Conservation (phyloP, 2,113 vertebrate genomes). For the Nothocercus nigrocapillus region DNA sequence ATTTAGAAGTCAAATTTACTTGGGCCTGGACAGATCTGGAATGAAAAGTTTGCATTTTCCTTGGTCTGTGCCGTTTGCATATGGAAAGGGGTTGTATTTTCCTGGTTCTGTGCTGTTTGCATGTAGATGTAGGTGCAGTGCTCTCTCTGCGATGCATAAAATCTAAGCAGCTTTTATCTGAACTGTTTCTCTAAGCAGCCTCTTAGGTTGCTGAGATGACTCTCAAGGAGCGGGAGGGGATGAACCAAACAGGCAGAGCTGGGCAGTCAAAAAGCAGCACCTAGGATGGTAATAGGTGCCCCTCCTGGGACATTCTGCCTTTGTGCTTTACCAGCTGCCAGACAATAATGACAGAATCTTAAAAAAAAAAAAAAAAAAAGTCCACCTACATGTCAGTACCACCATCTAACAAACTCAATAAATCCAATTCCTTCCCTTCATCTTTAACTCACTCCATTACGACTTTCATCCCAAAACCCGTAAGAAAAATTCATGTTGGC, state of each 20-base stretch:
- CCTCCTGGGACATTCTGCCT: neutral
- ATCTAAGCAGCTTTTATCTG: neutral
- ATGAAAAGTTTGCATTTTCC: conserved; percentile 5
- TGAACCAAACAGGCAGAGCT: neutral
- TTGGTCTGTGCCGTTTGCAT: neutral
- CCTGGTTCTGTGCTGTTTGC: neutral
- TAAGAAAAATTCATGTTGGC: neutral
- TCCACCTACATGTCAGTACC: neutral
- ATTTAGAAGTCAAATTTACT: conserved; percentile 17
- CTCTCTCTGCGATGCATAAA: neutral
- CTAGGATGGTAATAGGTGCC: neutral
- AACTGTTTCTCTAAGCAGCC: neutral
- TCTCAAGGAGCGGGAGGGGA: neutral
- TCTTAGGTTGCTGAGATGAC: neutral
- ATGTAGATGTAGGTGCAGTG: neutral
- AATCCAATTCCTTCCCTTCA: neutral
- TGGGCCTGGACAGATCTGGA: neutral
- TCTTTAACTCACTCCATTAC: neutral
- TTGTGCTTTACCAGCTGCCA: neutral
- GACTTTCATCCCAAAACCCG: neutral
- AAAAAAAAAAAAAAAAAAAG: too few relatives aligned
- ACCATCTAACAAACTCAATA: neutral
- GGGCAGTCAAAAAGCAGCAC: neutral
- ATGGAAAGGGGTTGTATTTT: neutral
- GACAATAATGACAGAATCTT: neutral